A percentile compares a stretch with the other conserved stretches of the same genome.
phyloP scores from a whole-genome alignment of 2,797 vertebrate species.

The Capromys pilorides region DNA sequence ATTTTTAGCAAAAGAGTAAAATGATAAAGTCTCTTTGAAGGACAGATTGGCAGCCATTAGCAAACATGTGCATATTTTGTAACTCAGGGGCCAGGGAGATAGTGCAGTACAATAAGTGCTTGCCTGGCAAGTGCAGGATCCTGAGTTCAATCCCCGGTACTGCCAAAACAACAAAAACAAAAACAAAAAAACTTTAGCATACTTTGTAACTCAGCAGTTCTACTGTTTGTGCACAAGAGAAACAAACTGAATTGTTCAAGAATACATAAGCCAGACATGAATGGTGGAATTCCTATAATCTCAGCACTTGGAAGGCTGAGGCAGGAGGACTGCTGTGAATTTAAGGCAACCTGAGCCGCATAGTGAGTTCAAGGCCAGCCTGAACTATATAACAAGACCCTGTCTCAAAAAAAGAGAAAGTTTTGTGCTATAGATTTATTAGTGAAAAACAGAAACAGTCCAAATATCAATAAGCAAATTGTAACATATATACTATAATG shows the following conservation, averaged over 20 bases:
- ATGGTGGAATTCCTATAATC: not conserved
- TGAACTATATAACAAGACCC: not conserved
- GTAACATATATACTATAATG: not conserved
- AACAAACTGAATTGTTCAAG: conserved; percentile 16
- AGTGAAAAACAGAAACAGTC: not conserved
- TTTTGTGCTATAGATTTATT: not conserved
- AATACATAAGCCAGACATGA: not conserved
- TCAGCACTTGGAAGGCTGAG: not conserved
- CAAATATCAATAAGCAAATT: conserved; percentile 2
- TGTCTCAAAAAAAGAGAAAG: not conserved
- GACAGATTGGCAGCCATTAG: not conserved
- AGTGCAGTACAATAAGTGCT: no score
- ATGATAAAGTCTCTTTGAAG: not conserved
- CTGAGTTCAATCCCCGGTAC: no score
- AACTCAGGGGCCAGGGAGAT: not conserved
- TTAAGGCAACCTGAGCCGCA: not conserved
- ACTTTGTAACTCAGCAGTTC: not conserved
- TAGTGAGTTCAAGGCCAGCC: not conserved
- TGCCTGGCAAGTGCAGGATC: no score
- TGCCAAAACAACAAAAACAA: no score
- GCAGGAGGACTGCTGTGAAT: not conserved
- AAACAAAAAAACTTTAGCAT: no score
- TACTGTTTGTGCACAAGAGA: not conserved
- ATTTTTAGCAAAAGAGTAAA: not conserved
- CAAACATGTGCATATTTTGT: not conserved